Conservation (phyloP, 2,888 invertebrate species). For the Tenthredo distinguenda region DNA sequence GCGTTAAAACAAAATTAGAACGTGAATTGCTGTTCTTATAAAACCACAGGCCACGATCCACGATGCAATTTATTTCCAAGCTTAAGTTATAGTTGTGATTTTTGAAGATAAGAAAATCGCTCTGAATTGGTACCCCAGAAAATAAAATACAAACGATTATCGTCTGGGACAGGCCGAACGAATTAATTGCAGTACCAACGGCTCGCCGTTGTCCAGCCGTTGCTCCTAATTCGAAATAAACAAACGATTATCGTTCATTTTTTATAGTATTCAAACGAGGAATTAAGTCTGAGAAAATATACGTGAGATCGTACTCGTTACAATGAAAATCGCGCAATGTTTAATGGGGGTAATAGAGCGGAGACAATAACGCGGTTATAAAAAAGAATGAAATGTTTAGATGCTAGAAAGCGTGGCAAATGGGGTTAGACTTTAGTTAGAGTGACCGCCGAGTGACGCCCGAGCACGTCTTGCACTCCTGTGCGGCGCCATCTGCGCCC, state of each 20-base stretch:
- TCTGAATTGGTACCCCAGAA: not conserved
- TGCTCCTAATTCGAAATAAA: not conserved
- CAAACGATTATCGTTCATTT: not conserved
- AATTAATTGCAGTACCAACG: not conserved
- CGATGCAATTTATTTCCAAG: conserved; percentile 42
- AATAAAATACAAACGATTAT: conserved; percentile 15
- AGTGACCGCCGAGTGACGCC: conserved; percentile 52
- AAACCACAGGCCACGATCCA: conserved; percentile 4
- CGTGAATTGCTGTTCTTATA: conserved; percentile 50
- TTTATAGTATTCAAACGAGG: not conserved
- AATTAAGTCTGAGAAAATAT: not conserved
- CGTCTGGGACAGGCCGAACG: not conserved
- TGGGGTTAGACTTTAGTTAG: conserved; percentile 67
- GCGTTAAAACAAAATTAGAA: conserved; percentile 44
- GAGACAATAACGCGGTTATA: conserved; percentile 40
- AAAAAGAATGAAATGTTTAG: conserved; percentile 76
- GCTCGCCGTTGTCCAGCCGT: not conserved
- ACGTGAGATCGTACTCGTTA: conserved; percentile 4
- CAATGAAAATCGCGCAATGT: not conserved
- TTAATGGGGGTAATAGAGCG: conserved; percentile 40
- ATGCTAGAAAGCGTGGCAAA: conserved; percentile 78
- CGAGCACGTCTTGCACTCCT: conserved; percentile 42
- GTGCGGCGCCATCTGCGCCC: conserved; percentile 42
- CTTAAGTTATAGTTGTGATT: not conserved
- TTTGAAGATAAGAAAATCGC: conserved; percentile 31